Percentiles rank a stretch among this genome's conserved stretches.
phyloP scores from a whole-genome alignment of 1,140 invertebrate species.

The Drosophila oshimai region DNA sequence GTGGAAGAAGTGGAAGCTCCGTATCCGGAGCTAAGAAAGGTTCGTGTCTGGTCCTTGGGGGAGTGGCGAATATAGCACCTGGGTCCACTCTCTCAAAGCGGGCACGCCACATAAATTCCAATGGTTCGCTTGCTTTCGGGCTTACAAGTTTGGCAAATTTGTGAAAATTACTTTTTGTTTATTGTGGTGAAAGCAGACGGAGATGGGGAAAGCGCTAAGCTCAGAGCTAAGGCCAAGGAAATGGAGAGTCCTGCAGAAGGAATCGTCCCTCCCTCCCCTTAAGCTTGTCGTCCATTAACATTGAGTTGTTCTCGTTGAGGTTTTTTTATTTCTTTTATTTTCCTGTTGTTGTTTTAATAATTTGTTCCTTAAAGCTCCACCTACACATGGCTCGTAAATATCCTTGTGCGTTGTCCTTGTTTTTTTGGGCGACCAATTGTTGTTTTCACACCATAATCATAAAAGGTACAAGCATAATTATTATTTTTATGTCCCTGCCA shows the following conservation, averaged over 20 bases:
- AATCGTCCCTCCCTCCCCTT: background rate
- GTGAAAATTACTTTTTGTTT: conserved; percentile 82
- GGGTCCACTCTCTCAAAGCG: conserved; percentile 74
- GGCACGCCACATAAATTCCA: conserved; percentile 78
- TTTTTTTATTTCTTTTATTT: background rate
- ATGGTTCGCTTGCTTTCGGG: conserved; percentile 58
- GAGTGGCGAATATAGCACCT: conserved; percentile 44
- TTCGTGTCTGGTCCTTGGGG: conserved; percentile 25
- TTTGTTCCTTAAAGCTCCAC: conserved; percentile 59
- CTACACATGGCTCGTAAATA: conserved; percentile 71
- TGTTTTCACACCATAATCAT: conserved; percentile 81
- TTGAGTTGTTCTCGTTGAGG: conserved; percentile 68
- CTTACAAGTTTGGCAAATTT: conserved; percentile 82
- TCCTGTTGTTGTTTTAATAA: conserved; percentile 73
- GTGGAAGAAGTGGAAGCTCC: conserved; percentile 49
- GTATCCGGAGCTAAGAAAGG: conserved; percentile 67
- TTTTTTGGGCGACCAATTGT: conserved; percentile 57
- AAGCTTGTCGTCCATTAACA: conserved; percentile 58
- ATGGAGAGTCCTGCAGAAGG: conserved; percentile 33
- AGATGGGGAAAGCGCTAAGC: conserved; percentile 55
- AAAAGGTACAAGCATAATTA: conserved; percentile 81
- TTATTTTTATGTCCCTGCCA: conserved; percentile 80
- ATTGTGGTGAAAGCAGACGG: conserved; percentile 74
- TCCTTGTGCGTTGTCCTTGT: conserved; percentile 47
- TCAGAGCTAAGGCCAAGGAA: conserved; percentile 68